These are phyloP conservation scores for Uria lomvia DNA, from an alignment of 2,113 vertebrate species.

Conservation along the genomic window DNA sequence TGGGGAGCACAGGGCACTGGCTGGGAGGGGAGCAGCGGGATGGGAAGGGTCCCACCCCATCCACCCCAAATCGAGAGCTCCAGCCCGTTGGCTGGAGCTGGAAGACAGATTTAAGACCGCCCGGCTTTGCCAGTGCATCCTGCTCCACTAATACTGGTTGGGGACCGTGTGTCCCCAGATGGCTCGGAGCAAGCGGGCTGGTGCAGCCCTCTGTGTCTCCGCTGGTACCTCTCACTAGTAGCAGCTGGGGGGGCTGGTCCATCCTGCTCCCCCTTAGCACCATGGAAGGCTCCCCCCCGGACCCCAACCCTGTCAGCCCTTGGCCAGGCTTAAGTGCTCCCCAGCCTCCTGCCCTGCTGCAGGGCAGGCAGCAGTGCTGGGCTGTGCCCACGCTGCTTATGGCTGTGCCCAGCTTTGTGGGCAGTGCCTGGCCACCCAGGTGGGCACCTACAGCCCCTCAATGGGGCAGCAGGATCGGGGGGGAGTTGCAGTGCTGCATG, in stretches of 20 bases:
- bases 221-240: not conserved
- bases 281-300: not conserved
- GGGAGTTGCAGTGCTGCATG: not conserved
- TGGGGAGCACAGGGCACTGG: not conserved
- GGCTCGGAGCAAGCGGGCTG: not conserved
- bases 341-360: not conserved
- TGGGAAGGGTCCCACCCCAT: not conserved
- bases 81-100: slow-evolving; percentile 3
- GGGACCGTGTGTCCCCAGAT: not conserved
- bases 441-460: not conserved
- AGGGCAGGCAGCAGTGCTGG: not conserved
- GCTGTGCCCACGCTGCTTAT: not conserved
- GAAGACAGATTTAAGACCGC: slow-evolving; percentile 31
- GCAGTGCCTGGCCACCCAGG: not conserved
- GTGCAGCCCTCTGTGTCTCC: not conserved
- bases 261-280: not conserved
- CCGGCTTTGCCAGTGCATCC: not conserved
- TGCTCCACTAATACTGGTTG: slow-evolving; percentile 44
- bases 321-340: not conserved
- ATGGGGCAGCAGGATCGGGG: not conserved
- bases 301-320: not conserved
- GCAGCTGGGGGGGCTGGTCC: not conserved
- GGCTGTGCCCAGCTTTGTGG: not conserved
- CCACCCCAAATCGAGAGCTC: not conserved
- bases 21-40: not conserved